Conservation (phyloP, 2,888 invertebrate species). For the Amiota communis region DNA sequence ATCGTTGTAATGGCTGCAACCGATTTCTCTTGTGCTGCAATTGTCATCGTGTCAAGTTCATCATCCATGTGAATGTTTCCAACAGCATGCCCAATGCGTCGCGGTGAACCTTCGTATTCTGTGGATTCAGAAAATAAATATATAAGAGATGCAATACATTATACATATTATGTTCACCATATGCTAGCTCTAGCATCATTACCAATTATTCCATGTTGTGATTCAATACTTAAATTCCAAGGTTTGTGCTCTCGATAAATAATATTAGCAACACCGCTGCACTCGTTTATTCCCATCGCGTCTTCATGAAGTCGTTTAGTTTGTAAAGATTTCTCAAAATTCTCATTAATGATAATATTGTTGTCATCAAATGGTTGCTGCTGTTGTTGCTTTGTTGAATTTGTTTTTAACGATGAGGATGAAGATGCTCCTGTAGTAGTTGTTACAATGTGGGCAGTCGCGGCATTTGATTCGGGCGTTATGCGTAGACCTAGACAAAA, state of each 20-base stretch:
- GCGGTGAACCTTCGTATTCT: slow-evolving; percentile 58
- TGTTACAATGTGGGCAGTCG: background rate
- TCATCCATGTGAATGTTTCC: slow-evolving; percentile 42
- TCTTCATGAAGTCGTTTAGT: slow-evolving; percentile 42
- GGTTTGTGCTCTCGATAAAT: slow-evolving; percentile 54
- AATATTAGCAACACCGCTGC: slow-evolving; percentile 2
- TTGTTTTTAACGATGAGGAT: background rate
- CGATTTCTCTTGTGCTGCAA: slow-evolving; percentile 24
- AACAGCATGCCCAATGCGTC: slow-evolving; percentile 50
- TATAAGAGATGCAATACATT: too few species aligned
- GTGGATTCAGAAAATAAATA: background rate
- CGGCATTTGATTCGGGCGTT: slow-evolving; percentile 60
- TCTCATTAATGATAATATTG: background rate
- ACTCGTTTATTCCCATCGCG: background rate
- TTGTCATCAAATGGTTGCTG: background rate
- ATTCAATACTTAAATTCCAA: slow-evolving; percentile 63
- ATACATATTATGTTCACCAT: background rate
- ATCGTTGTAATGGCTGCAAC: slow-evolving; percentile 25
- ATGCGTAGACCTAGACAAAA: slow-evolving; percentile 63
- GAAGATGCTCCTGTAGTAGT: slow-evolving; percentile 24
- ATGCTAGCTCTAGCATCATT: slow-evolving; percentile 21
- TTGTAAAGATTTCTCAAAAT: slow-evolving; percentile 36
- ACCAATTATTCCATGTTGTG: slow-evolving; percentile 69
- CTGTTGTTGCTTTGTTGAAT: slow-evolving; percentile 25
- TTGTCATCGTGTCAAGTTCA: slow-evolving; percentile 52